Conservation (phyloP, 2,113 vertebrate genomes). For the Euleptes europaea region DNA sequence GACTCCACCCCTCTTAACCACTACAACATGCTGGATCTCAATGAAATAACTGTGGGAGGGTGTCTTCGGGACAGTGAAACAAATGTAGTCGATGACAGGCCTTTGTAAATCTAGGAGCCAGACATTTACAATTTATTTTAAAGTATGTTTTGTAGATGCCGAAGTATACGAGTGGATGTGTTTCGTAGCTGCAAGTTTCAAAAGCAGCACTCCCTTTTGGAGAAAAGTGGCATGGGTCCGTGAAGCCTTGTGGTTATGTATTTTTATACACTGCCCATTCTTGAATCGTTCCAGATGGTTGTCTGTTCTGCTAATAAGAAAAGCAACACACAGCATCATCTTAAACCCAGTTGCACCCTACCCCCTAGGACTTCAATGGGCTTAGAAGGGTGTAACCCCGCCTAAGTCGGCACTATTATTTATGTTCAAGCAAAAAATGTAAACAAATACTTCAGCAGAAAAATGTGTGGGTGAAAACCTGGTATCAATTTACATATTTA, state of each 20-base stretch:
- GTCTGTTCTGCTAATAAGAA: constrained; percentile 51
- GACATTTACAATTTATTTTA: neutral
- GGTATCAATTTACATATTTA: constrained; percentile 7
- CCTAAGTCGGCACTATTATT: too few species aligned
- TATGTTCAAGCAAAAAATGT: neutral
- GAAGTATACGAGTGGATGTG: neutral
- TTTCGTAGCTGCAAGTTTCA: neutral
- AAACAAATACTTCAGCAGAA: constrained; percentile 46
- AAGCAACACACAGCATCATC: constrained; percentile 41
- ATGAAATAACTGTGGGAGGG: neutral
- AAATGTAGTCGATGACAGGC: neutral
- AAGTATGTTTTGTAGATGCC: neutral
- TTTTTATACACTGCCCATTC: constrained; percentile 42
- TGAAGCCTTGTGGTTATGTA: constrained; percentile 3
- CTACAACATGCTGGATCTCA: too few species aligned
- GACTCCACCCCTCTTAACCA: too few species aligned
- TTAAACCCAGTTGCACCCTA: too few species aligned
- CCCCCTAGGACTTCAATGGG: too few species aligned
- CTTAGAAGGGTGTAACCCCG: too few species aligned
- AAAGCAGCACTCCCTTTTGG: neutral
- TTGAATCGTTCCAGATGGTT: constrained; percentile 57
- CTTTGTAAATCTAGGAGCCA: neutral
- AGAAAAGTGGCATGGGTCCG: neutral
- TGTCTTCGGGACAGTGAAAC: neutral
- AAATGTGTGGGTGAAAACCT: constrained; percentile 32